A percentile compares a stretch with the other conserved stretches of the same genome.
Conservation (phyloP, 2,797 vertebrate genomes). For the Sebastes hopkinsi region DNA sequence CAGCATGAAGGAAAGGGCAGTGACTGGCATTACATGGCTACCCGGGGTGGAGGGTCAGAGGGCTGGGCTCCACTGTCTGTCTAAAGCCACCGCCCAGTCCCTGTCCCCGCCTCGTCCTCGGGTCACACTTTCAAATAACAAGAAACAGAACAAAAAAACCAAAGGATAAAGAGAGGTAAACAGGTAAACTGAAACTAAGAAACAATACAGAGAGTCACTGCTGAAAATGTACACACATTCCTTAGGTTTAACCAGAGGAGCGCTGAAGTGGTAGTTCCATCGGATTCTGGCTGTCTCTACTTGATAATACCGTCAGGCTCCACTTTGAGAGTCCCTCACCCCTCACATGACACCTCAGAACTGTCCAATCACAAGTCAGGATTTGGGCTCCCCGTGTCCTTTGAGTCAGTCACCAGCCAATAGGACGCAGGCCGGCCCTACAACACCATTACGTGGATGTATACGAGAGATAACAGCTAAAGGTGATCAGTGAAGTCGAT, state of each 20-base stretch:
- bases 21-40: constrained; percentile 87
- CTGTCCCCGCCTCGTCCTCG: constrained; percentile 73
- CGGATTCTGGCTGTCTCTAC: constrained; percentile 74
- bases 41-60: constrained; percentile 77
- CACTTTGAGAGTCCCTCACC: constrained; percentile 74
- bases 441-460: constrained; percentile 45
- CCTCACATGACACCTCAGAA: constrained; percentile 75
- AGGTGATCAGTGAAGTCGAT: constrained; percentile 62
- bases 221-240: constrained; percentile 92
- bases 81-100: constrained; percentile 80
- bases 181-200: constrained; percentile 78
- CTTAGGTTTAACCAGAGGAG: constrained; percentile 89
- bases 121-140: constrained; percentile 83
- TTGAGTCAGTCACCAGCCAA: constrained; percentile 49
- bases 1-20: constrained; percentile 86
- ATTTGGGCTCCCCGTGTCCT: constrained; percentile 56
- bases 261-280: constrained; percentile 85
- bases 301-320: constrained; percentile 68
- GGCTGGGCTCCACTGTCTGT: constrained; percentile 71
- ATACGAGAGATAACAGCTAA: constrained; percentile 61
- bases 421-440: constrained; percentile 34
- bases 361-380: constrained; percentile 79
- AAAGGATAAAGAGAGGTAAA: constrained; percentile 77
- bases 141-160: constrained; percentile 72
- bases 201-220: constrained; percentile 86